Conservation (phyloP, 1,140 invertebrate species). For the Drosophila ambigua region DNA sequence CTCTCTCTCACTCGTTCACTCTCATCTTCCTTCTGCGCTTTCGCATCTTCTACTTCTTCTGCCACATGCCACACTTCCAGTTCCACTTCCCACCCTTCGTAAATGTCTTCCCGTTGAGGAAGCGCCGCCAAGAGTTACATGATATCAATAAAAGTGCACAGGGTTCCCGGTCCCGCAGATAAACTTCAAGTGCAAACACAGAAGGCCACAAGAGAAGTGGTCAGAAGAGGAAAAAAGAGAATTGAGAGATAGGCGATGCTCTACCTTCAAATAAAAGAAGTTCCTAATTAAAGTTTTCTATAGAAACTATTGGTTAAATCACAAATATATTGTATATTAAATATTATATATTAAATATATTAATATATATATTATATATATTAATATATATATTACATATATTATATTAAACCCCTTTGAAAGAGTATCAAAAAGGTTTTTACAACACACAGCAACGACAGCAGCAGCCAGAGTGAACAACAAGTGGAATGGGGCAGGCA, state of each 20-base stretch:
- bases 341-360: too few relatives aligned
- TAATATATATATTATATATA: too few relatives aligned
- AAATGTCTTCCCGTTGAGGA: slow-evolving; percentile 26
- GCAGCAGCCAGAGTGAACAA: slow-evolving; percentile 30
- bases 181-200: slow-evolving; percentile 44
- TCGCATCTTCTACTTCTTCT: slow-evolving; percentile 8
- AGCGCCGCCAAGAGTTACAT: slow-evolving; percentile 62
- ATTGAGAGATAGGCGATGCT: too few relatives aligned
- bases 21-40: background rate
- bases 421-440: slow-evolving; percentile 15
- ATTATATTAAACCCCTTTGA: too few relatives aligned
- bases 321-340: too few relatives aligned
- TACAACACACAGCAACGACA: slow-evolving; percentile 5
- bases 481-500: slow-evolving; percentile 12
- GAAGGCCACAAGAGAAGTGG: slow-evolving; percentile 23
- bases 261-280: too few relatives aligned
- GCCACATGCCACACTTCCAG: background rate
- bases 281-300: too few relatives aligned
- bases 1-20: slow-evolving; percentile 1
- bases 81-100: background rate
- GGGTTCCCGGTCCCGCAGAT: slow-evolving; percentile 25
- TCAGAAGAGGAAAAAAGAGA: background rate
- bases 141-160: slow-evolving; percentile 73
- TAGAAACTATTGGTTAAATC: too few relatives aligned
- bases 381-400: too few relatives aligned